These are phyloP conservation scores for Brachynemurus nebulosus DNA, from an alignment of 2,888 invertebrate species.

Conservation along the genomic window DNA sequence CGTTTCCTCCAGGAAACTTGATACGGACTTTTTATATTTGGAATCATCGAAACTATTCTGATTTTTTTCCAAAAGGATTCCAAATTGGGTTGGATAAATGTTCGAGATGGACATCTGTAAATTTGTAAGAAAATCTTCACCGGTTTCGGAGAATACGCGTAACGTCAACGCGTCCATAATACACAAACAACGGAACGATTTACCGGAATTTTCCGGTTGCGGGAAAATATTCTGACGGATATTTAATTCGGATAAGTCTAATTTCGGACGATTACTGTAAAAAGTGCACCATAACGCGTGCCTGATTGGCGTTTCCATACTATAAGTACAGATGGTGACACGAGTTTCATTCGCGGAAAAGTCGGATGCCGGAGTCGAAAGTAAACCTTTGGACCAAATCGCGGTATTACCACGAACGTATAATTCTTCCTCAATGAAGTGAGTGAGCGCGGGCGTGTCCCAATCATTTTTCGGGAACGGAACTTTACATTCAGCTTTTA, in stretches of 20 bases:
- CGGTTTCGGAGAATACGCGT: constrained; percentile 62
- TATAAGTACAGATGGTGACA: constrained; percentile 56
- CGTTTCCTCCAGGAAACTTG: neutral
- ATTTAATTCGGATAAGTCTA: constrained; percentile 34
- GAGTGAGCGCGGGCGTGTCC: too few relatives aligned
- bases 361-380: constrained; percentile 38
- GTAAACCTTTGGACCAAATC: constrained; percentile 58
- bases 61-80: constrained; percentile 68
- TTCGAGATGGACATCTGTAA: constrained; percentile 68
- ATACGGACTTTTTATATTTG: neutral
- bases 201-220: constrained; percentile 28
- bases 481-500: neutral
- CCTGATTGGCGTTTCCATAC: constrained; percentile 66
- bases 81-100: constrained; percentile 75
- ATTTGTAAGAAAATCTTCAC: constrained; percentile 69
- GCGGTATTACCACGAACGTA: constrained; percentile 76
- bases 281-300: constrained; percentile 64
- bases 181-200: constrained; percentile 51
- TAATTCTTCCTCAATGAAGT: constrained; percentile 66
- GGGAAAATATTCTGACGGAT: too few relatives aligned
- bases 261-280: constrained; percentile 41
- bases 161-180: constrained; percentile 62
- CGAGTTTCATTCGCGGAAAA: constrained; percentile 37
- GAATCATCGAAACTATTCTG: constrained; percentile 20
- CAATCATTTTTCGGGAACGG: too few relatives aligned